A percentile compares a stretch with the other conserved stretches of the same genome.
Evolutionary conservation across 2,113 vertebrate genomes (phyloP).

Genomic region (human): DNA sequence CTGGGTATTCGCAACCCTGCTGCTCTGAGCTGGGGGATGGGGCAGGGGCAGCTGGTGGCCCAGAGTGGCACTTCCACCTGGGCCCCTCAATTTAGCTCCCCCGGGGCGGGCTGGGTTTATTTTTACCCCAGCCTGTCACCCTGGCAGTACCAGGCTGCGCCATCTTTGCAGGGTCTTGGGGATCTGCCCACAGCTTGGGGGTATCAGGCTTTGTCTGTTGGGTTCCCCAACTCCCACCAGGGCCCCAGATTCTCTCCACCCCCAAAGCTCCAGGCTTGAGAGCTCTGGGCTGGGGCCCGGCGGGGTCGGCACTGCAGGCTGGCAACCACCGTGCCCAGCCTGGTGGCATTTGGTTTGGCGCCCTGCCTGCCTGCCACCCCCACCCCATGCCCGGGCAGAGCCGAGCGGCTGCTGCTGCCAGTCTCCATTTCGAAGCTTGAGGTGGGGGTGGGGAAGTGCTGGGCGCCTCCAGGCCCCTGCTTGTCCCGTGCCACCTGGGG

Average conservation of each 20-base stretch:
- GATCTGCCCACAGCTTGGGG: constrained; percentile 40
- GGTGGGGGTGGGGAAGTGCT: constrained; percentile 50
- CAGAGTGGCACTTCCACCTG: constrained; percentile 75
- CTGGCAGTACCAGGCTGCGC: constrained; percentile 73
- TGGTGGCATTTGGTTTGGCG: constrained; percentile 78
- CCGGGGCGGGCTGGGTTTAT: constrained; percentile 69
- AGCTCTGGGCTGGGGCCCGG: background rate
- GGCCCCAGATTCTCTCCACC: background rate
- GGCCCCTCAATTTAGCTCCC: constrained; percentile 77
- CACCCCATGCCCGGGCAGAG: constrained; percentile 70
- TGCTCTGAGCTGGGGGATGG: constrained; percentile 46
- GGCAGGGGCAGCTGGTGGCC: constrained; percentile 72
- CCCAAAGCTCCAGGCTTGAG: background rate
- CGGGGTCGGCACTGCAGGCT: constrained; percentile 29
- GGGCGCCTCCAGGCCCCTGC: background rate
- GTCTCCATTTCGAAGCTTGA: constrained; percentile 67
- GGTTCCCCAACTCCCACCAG: background rate
- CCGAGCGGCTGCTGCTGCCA: constrained; percentile 71
- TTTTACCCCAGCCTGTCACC: constrained; percentile 74
- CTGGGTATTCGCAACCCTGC: background rate
- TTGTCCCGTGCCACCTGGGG: constrained; percentile 29
- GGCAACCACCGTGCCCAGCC: constrained; percentile 64
- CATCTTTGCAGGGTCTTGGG: constrained; percentile 72
- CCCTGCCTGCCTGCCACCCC: constrained; percentile 69
- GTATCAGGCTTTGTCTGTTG: background rate